These are phyloP conservation scores for Ceratoteleas bidentatus DNA, from an alignment of 1,140 invertebrate genomes.

Conservation along the genomic window DNA sequence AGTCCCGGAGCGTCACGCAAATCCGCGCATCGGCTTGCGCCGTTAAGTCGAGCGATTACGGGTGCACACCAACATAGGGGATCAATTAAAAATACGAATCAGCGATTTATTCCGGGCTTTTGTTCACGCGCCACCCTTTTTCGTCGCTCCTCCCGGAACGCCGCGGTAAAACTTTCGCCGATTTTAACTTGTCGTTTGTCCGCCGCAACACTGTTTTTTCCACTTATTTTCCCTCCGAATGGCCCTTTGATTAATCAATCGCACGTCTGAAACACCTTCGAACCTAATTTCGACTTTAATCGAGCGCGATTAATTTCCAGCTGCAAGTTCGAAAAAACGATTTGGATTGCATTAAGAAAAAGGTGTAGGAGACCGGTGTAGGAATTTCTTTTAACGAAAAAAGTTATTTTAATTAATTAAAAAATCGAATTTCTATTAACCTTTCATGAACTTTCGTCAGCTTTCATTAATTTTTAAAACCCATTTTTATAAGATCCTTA, in stretches of 20 bases:
- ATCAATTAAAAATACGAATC: slow-evolving; percentile 44
- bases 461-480: no score
- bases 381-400: no score
- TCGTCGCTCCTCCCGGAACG: not conserved
- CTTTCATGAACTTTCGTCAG: no score
- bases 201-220: slow-evolving; percentile 38
- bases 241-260: slow-evolving; percentile 44
- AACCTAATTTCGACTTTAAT: slow-evolving; percentile 32
- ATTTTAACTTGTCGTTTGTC: slow-evolving; percentile 24
- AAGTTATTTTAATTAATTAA: no score
- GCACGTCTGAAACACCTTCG: slow-evolving; percentile 22
- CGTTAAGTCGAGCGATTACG: slow-evolving; percentile 30
- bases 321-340: slow-evolving; percentile 1
- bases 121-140: slow-evolving; percentile 9
- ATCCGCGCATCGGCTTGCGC: slow-evolving; percentile 13
- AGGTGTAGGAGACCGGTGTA: no score
- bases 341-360: no score
- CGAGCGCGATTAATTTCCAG: slow-evolving; percentile 20
- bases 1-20: slow-evolving; percentile 8
- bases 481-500: no score
- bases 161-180: slow-evolving; percentile 10
- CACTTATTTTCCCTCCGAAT: slow-evolving; percentile 27
- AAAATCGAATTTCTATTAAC: no score
- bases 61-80: slow-evolving; percentile 14
- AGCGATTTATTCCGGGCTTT: slow-evolving; percentile 37